phyloP scores from a whole-genome alignment of 2,888 invertebrate species.

The Parasteatoda lunata region DNA sequence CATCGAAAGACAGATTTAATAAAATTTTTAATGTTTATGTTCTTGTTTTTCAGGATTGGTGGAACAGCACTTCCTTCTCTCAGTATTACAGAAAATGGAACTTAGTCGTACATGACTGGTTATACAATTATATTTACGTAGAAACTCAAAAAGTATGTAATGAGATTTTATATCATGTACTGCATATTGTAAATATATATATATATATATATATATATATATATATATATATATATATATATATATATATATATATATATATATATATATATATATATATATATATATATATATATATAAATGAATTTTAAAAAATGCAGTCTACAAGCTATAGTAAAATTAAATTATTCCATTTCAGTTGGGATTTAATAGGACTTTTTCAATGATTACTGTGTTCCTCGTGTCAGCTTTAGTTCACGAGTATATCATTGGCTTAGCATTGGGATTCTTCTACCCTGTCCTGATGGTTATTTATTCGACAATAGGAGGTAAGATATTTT shows the following conservation, averaged over 20 bases:
- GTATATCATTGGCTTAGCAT: constrained; percentile 84
- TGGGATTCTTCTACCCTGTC: constrained; percentile 91
- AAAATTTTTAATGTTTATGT: not conserved
- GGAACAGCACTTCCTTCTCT: constrained; percentile 88
- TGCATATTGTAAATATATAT: not conserved
- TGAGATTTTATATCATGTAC: not conserved
- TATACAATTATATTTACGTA: constrained; percentile 86
- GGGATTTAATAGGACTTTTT: constrained; percentile 69
- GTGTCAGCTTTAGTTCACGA: constrained; percentile 92
- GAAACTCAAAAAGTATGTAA: constrained; percentile 38
- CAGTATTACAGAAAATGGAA: constrained; percentile 95
- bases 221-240: too few relatives aligned
- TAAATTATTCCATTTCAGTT: constrained; percentile 19
- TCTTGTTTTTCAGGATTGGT: constrained; percentile 83
- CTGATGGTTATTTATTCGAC: constrained; percentile 85
- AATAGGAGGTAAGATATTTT: constrained; percentile 76
- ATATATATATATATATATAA: too few relatives aligned
- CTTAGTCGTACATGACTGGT: constrained; percentile 93
- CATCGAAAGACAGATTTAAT: not conserved
- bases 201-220: too few relatives aligned
- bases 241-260: too few relatives aligned
- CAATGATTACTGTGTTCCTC: constrained; percentile 80
- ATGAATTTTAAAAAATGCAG: too few relatives aligned
- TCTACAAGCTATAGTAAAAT: not conserved
- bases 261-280: too few relatives aligned